Evolutionary conservation across 92 coral and sea anemone genomes (phyloP), one percentile per base, ranked within the genome.

Genomic region (Phymanthus crucifer): DNA sequence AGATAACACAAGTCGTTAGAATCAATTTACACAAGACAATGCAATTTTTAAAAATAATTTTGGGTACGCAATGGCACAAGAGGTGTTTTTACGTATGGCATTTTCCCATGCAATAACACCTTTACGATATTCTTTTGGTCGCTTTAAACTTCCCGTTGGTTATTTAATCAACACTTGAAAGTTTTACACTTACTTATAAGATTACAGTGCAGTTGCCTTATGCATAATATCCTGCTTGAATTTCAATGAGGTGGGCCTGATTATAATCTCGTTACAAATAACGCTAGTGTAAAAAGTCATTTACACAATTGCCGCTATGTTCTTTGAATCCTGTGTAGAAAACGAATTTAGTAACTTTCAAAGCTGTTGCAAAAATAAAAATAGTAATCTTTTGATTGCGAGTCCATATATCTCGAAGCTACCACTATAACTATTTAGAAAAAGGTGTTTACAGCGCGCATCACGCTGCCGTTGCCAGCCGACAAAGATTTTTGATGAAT

Each of bases 131-230:
- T 52, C 61, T 52, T 52, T 52, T 23, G 61, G 61, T 10, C 61
- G 19, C 61, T 52, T 52, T 52, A 52, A 52, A 52, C 61, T 52
- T 52, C 61, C 61, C 61, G 61, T 52, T 52, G 61, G 61, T 52
- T 52, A 52, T 52, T 23, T n/a, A n/a, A n/a, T 52, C 19, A 52
- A 52, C 61, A 23, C 61, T 52, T 52, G 61, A 52, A 10, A 52
- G n/a, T 52, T 52, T 52, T 52, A 14, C 61, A 52, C 61, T 52
- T 52, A 52, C 19, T 52, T 52, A 52, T 52, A 52, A 52, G 61
- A 52, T 52, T 52, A 52, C 19, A 52, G 19, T 52, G 19, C 19
- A 52, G 11, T 17, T 52, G 61, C 61, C 13, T 52, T 52, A 52
- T 52, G 61, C 2, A 52, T 52, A 23, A 52, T 52, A 52, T 52